Evolutionary conservation across 1,140 invertebrate species (phyloP).

Genomic region (Euura lappo): DNA sequence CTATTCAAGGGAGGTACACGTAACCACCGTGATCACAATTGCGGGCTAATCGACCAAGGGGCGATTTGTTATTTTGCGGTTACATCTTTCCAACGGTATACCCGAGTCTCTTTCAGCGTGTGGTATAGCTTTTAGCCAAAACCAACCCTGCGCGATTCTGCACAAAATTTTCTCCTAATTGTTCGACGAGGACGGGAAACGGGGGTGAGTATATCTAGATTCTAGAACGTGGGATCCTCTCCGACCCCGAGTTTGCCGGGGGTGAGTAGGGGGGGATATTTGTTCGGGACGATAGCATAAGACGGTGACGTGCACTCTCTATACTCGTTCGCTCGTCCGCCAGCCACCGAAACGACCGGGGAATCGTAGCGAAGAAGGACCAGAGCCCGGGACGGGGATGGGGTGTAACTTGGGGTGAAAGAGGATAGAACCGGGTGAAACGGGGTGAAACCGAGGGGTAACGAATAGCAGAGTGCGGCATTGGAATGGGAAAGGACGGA

Average conservation of each 20-base stretch:
- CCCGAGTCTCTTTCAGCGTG: background rate
- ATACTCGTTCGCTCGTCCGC: slow-evolving; percentile 23
- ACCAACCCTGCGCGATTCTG: too few relatives aligned
- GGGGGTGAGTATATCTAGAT: background rate
- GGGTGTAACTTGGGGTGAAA: slow-evolving; percentile 29
- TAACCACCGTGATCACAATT: background rate
- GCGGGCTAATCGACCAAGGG: background rate
- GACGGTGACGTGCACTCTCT: slow-evolving; percentile 59
- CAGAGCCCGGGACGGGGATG: slow-evolving; percentile 32
- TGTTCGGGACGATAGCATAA: slow-evolving; percentile 60
- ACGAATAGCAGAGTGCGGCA: background rate
- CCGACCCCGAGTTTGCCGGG: slow-evolving; percentile 18
- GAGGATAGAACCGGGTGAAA: slow-evolving; percentile 18
- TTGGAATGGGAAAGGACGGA: slow-evolving; percentile 21
- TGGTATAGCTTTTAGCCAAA: too few relatives aligned
- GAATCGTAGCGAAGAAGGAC: slow-evolving; percentile 30
- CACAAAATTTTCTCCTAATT: too few relatives aligned
- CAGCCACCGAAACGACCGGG: slow-evolving; percentile 43
- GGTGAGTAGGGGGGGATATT: slow-evolving; percentile 43
- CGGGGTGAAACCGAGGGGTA: background rate
- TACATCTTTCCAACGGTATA: background rate
- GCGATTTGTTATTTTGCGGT: background rate
- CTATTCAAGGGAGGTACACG: background rate
- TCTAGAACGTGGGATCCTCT: background rate
- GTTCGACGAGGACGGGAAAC: background rate